Evolutionary conservation across 2,797 vertebrate species (phyloP), one percentile per base, ranked within the genome.

Genomic region (Sebastes vulpes): DNA sequence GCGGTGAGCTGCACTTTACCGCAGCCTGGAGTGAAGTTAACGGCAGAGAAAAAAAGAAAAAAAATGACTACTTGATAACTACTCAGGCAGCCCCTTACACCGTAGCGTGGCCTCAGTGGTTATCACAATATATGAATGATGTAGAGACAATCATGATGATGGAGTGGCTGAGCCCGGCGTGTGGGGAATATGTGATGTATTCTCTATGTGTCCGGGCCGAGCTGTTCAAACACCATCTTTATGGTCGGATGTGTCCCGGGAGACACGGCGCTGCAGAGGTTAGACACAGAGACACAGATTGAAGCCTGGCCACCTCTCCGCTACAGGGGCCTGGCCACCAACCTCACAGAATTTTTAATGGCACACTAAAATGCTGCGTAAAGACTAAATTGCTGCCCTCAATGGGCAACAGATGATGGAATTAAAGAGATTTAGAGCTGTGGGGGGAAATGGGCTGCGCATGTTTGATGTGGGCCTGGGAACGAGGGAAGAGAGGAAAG

Each of bases 331-430:
- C 84, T 80, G 85, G 90, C 93, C 86, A 89, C 89, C 86, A 90
- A 93, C 88, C 93, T 89, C 84, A 86, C 87, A 72, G 89, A 92
- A 89, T 89, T 84, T 92, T 94, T 96, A 96, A 96, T 95, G 94
- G 95, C 92, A 89, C 91, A 92, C 90, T 93, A 94, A 93, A 93
- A 94, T 86, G 89, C 91, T 81, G 81, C 85, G 91, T 91, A 91
- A 93, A 94, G 91, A 91, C 92, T 86, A 94, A 95, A 95, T 91
- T 93, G 92, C 91, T 89, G 84, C 93, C 92, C 94, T 95, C 95
- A 96, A 96, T 95, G 92, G 93, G 92, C 92, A 95, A 93, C 96
- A 97, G 95, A 96, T 97, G 96, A 96, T 86, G 81, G 93, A 96
- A 96, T 93, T 95, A 96, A 94, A 95, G 90, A 93, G 93, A 96